phyloP scores from a whole-genome alignment of 2,113 vertebrate genomes.

The Conger conger region DNA sequence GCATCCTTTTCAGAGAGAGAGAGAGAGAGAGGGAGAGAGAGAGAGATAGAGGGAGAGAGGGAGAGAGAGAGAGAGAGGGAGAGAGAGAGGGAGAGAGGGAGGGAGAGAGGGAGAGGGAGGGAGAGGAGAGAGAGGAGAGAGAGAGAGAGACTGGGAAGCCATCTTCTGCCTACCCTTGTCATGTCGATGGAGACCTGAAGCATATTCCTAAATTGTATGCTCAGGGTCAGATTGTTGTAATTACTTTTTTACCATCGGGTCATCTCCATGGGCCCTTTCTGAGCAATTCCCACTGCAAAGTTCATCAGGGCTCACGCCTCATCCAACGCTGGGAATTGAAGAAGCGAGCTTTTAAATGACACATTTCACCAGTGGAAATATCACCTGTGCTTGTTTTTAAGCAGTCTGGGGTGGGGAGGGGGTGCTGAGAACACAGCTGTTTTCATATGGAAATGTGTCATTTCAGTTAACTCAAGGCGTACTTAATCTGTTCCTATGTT shows the following conservation, averaged over 20 bases:
- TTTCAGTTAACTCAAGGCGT: neutral
- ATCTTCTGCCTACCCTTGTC: neutral
- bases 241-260: neutral
- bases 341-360: conserved; percentile 15
- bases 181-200: neutral
- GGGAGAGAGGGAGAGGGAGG: conserved; percentile 9
- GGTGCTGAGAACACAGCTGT: no score
- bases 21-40: conserved; percentile 17
- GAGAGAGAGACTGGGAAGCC: conserved; percentile 14
- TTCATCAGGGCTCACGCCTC: neutral
- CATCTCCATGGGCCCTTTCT: neutral
- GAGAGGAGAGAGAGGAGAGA: neutral
- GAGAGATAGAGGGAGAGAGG: neutral
- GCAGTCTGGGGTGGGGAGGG: no score
- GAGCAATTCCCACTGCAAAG: neutral
- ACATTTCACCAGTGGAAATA: neutral
- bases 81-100: conserved; percentile 8
- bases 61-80: conserved; percentile 17
- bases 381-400: conserved; percentile 2
- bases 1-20: conserved; percentile 38
- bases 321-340: neutral
- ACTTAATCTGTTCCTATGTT: neutral
- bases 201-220: conserved; percentile 6
- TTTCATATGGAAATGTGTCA: neutral
- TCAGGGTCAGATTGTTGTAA: conserved; percentile 1